Base-by-base conservation (phyloP, 2,113 vertebrate species). In the Alectura lathami region DNA sequence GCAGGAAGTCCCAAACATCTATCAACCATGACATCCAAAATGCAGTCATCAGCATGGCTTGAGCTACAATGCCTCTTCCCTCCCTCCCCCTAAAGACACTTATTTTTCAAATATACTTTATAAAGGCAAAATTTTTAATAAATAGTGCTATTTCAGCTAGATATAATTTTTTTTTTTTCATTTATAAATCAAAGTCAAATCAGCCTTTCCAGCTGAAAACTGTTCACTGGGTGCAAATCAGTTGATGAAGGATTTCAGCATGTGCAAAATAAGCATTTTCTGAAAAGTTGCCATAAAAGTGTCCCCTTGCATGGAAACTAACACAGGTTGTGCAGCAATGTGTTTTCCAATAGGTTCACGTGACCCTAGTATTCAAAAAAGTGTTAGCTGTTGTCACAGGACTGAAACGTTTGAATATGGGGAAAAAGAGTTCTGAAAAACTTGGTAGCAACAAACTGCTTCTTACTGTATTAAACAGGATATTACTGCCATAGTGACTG, bases 321-420 rank as follows among this genome's bases (percentile, higher is more conserved):
- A 10, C 18, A 36, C 1, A 72, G 23, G 30, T 17, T 86, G 68
- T 66, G 48, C 57, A 94, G 50, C 9, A 36, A 26, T 22, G 27
- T 43, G 0, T 80, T 74, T 77, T 74, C 42, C 50, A 62, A 0
- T 5, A 57, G 36, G 21, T 53, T 62, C 4, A 0, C 2, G 1
- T n/a, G 15, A 57, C 17, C 74, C 0, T 2, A 54, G 17, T 40
- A 23, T 42, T 75, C 42, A 67, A 79, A 56, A 70, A 13, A 3
- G 3, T 8, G 16, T 48, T 16, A 40, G n/a, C 30, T 80, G 3
- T 2, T 29, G 36, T 40, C 51, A 51, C 47, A 54, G 40, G 62
- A 42, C 11, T 26, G 21, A 76, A 26, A 27, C 48, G 10, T 53
- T 86, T 76, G 42, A 48, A 16, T 21, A 51, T 5, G n/a, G 38